Evolutionary conservation across 2,113 vertebrate genomes (phyloP).

Genomic region (Pterocles orientalis): DNA sequence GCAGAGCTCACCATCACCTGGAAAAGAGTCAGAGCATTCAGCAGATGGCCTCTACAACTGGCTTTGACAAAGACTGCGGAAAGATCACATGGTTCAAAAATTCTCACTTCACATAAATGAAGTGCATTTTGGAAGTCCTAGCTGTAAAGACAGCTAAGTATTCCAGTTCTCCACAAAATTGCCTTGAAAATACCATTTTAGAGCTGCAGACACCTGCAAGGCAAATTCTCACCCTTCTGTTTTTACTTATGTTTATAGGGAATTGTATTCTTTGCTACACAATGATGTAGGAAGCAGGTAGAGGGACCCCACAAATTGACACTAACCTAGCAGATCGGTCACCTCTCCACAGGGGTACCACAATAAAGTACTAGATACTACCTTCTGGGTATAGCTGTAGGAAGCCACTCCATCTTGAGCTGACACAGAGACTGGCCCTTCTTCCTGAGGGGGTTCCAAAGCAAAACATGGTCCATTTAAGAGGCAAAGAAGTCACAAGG

Average conservation of each 20-base stretch:
- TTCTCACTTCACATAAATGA: not conserved
- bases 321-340: not conserved
- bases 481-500: not conserved
- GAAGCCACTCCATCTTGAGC: slow-evolving; percentile 77
- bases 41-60: not conserved
- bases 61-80: not conserved
- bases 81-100: not conserved
- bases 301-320: not conserved
- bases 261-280: not conserved
- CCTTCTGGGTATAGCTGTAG: slow-evolving; percentile 88
- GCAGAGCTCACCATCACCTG: slow-evolving; percentile 85
- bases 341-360: not conserved
- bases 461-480: not conserved
- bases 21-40: slow-evolving; percentile 24
- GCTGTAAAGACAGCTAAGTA: not conserved
- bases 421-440: slow-evolving; percentile 68
- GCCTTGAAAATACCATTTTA: not conserved
- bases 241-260: not conserved
- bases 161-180: not conserved
- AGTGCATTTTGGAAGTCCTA: not conserved
- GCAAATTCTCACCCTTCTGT: not conserved
- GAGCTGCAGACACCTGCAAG: not conserved
- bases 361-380: slow-evolving; percentile 12
- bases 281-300: not conserved
- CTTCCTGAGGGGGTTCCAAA: slow-evolving; percentile 85